Evolutionary conservation across 2,113 vertebrate species (phyloP).

Genomic region (Tylochromis polylepis): DNA sequence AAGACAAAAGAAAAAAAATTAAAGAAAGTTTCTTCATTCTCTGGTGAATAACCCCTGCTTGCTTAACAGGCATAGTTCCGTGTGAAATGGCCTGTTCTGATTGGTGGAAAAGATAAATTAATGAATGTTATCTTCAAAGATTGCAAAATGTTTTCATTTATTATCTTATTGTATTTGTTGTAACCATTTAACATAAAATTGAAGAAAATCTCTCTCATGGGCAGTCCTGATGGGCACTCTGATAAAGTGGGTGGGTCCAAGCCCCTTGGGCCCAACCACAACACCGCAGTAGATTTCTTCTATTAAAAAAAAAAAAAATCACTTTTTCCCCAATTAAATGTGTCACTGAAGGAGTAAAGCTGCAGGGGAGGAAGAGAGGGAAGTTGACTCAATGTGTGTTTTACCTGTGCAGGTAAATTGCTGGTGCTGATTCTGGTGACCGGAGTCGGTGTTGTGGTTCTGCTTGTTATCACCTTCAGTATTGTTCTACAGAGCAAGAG

Average conservation of each 20-base stretch:
- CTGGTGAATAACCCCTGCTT: not conserved
- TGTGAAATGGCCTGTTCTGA: not conserved
- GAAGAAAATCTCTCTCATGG: not conserved
- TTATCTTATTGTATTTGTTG: not conserved
- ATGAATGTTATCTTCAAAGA: too few species aligned
- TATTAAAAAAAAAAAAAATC: not conserved
- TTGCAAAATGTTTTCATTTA: too few species aligned
- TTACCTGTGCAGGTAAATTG: constrained; percentile 48
- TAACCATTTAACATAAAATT: not conserved
- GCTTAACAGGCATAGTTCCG: not conserved
- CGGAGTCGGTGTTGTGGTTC: constrained; percentile 28
- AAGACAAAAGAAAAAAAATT: not conserved
- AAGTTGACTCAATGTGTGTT: not conserved
- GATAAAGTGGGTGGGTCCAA: not conserved
- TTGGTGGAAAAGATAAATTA: not conserved
- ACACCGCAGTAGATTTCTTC: not conserved
- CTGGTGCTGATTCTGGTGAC: constrained; percentile 58
- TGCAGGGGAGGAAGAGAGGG: not conserved
- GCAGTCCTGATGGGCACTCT: not conserved
- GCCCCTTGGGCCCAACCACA: not conserved
- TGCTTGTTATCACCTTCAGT: constrained; percentile 58
- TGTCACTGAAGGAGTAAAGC: not conserved
- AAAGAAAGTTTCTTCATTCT: not conserved
- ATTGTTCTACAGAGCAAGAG: constrained; percentile 65
- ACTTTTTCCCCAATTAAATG: not conserved